Base-by-base conservation (phyloP, 2,888 invertebrate genomes). In the Lasioglossum oenotherae region DNA sequence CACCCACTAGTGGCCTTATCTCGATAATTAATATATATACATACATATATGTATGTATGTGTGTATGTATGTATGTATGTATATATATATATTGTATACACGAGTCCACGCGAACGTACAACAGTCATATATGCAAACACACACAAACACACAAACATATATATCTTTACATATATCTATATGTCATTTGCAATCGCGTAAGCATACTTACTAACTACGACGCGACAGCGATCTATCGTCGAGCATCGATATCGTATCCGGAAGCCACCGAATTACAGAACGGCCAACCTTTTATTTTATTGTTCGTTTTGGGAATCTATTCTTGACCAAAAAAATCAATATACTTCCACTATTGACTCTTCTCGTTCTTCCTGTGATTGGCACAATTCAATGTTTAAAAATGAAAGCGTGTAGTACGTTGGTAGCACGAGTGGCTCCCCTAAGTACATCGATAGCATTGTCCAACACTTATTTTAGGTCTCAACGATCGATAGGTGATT, bases 1-100 rank as follows among this genome's bases (percentile, higher is more conserved):
- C 92, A 95, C 91, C 95, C 93, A 93, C 93, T 95, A 95, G 95
- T 95, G 95, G 95, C 95, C 95, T 95, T 95, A 95, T 93, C 93
- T 92, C 88, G 90, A 90, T 92, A 92, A 93, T 90, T 91, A 77
- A 89, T 73, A 73, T 73, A 46, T 46, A 71, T 12, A 23, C 23
- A 38, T 41, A 91, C 1, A 41, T 10, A 41, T 10, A 10, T 1
- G 8, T 5, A 31, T 31, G 31, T 31, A 31, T 31, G 31, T 38
- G 0, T 41, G 89, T 72, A 31, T 31, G 31, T 31, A 31, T 31
- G 31, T 31, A 31, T n/a, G n/a, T n/a, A n/a, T n/a, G 46, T 72
- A 72, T 46, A 27, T 10, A 60, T 64, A 64, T 31, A 57, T 44
- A 44, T 44, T 12, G 41, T 44, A 12, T 44, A 44, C 41, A 44